A percentile compares a stretch with the other conserved stretches of the same genome.
Evolutionary conservation across 2,113 vertebrate genomes (phyloP).

Genomic region (Tapirus terrestris): DNA sequence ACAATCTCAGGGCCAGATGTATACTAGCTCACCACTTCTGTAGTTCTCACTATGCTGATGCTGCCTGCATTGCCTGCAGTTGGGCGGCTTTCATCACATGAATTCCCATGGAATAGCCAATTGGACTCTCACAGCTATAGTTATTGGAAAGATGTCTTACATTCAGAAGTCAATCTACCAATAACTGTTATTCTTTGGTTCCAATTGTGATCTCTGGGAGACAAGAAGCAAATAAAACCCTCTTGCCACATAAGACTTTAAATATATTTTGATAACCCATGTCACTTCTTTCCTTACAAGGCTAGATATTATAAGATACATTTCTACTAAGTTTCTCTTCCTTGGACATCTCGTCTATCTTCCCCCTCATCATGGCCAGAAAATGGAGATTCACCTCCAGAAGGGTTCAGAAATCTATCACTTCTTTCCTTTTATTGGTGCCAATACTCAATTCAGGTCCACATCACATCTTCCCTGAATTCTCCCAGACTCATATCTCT

Average conservation of each 20-base stretch:
- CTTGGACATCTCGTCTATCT: background rate
- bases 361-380: background rate
- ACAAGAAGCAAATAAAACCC: background rate
- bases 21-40: background rate
- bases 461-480: background rate
- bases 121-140: background rate
- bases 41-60: background rate
- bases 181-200: background rate
- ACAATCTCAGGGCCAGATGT: background rate
- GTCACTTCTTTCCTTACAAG: background rate
- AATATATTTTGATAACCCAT: background rate
- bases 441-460: background rate
- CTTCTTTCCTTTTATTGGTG: background rate
- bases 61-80: too few species aligned
- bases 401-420: background rate
- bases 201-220: background rate
- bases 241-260: background rate
- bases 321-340: background rate
- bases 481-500: background rate
- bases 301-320: background rate
- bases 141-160: background rate
- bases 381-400: background rate
- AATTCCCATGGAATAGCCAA: background rate
- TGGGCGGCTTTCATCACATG: background rate
- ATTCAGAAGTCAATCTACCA: background rate